Evolutionary conservation across 23 tunicate genomes (phyloP).

Genomic region (Botrylloides violaceus): DNA sequence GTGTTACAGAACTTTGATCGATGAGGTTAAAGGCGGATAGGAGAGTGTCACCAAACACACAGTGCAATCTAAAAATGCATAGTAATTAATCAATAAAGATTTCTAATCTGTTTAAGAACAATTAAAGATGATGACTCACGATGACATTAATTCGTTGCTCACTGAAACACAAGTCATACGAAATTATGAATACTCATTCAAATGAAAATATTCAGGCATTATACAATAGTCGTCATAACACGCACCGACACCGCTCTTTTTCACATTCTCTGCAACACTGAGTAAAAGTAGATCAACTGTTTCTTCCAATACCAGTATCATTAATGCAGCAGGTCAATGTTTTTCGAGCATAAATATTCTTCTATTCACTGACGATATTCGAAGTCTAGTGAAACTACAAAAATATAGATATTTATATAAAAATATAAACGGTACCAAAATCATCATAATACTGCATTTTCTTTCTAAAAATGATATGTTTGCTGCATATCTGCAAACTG

Average conservation of each 20-base stretch:
- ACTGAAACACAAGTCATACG: slow-evolving; percentile 55
- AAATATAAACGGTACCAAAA: too few relatives aligned
- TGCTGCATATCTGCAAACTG: too few relatives aligned
- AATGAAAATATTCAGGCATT: too few relatives aligned
- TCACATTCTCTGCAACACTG: neutral
- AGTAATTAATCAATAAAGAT: too few relatives aligned
- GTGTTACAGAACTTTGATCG: slow-evolving; percentile 57
- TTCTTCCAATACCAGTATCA: neutral
- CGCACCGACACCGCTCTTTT: neutral
- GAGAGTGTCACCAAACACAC: slow-evolving; percentile 74
- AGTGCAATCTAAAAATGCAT: slow-evolving; percentile 53
- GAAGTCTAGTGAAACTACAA: too few relatives aligned
- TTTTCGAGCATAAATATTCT: too few relatives aligned
- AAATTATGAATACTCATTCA: too few relatives aligned
- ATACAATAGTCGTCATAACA: too few relatives aligned
- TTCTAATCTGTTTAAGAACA: neutral
- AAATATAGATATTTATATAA: too few relatives aligned
- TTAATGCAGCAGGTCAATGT: neutral
- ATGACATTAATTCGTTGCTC: slow-evolving; percentile 45
- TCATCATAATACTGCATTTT: too few relatives aligned
- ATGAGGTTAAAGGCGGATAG: slow-evolving; percentile 66
- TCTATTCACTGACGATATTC: too few relatives aligned
- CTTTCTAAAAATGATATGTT: too few relatives aligned
- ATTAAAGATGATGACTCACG: slow-evolving; percentile 37
- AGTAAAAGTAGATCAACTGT: neutral